Evolutionary conservation across 2,113 vertebrate species (phyloP), one percentile per base, ranked within the genome.

Genomic region (Setophaga coronata): DNA sequence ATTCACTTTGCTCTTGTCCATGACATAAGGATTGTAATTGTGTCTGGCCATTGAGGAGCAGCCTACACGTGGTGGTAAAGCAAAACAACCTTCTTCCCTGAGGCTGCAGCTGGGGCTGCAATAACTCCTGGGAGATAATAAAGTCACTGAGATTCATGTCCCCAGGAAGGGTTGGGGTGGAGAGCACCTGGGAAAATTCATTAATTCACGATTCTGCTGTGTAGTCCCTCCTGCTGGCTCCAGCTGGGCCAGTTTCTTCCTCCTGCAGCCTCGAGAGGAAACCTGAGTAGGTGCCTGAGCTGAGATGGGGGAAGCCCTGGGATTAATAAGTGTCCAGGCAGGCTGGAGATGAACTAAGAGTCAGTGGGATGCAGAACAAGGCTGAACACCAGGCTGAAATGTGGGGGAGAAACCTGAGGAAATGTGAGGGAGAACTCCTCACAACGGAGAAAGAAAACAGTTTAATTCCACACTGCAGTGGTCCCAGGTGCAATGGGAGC

Each of bases 381-480:
- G 14, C 34, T 69, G 45, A 34, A 7, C 56, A 54, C 7, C 25
- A 83, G 66, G 7, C 31, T 76, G 77, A 19, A 43, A 5, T n/a
- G 38, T 17, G 34, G 20, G 20, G 14, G 6, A 50, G 25, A 66
- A 50, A 42, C 0, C 0, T 24, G 16, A 76, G 66, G 51, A 54
- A 57, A 87, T 8, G 9, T 18, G 36, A 81, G 38, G 23, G 38
- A 72, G 23, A 56, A 2, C 16, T 82, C 38, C 33, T 77, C 12
- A 6, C 28, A 47, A 7, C 2, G 4, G 31, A 76, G 53, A 13
- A 40, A 79, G 24, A 53, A 58, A 71, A 31, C n/a, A 13, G 4
- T 60, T 54, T 29, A 58, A 3, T 58, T 50, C 18, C 31, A 16
- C 9, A 2, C 42, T 71, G 34, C 17, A 29, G 2, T 18, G 14